phyloP scores from a whole-genome alignment of 2,888 invertebrate genomes.

The Parapristionchus giblindavisi region DNA sequence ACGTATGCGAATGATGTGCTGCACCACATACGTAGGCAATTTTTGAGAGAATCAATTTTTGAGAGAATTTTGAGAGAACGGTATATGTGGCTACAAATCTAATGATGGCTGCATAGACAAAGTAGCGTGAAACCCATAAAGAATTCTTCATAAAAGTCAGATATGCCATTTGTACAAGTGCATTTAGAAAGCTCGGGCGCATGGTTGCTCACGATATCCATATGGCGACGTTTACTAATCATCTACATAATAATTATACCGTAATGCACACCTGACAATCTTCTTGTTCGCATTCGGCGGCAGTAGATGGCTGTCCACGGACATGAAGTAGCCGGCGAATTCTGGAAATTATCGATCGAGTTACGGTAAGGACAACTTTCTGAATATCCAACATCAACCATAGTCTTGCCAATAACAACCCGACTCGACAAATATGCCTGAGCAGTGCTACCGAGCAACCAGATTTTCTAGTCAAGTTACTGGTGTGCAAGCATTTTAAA shows the following conservation, averaged over 20 bases:
- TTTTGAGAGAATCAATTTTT: too few relatives aligned
- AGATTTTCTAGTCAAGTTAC: neutral
- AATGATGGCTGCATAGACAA: too few relatives aligned
- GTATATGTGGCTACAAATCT: too few relatives aligned
- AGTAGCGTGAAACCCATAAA: too few relatives aligned
- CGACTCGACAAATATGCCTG: neutral
- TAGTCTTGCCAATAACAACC: neutral
- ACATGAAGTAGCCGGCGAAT: slow-evolving; percentile 35
- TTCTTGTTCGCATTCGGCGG: slow-evolving; percentile 40
- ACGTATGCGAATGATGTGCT: too few relatives aligned
- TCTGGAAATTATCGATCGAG: neutral
- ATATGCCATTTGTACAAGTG: too few relatives aligned
- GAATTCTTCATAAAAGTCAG: too few relatives aligned
- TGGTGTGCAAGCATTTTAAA: neutral
- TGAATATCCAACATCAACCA: neutral
- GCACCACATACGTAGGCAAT: too few relatives aligned
- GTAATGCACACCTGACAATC: slow-evolving; percentile 36
- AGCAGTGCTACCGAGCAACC: neutral
- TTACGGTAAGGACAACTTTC: neutral
- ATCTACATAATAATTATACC: neutral
- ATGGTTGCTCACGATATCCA: too few relatives aligned
- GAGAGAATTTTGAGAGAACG: too few relatives aligned
- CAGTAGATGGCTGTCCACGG: slow-evolving; percentile 36
- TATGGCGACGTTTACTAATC: neutral
- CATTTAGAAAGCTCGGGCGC: too few relatives aligned